Percentiles rank a stretch among this genome's conserved stretches.
Conservation (phyloP, 1,140 invertebrate genomes). For the Conus betulinus region DNA sequence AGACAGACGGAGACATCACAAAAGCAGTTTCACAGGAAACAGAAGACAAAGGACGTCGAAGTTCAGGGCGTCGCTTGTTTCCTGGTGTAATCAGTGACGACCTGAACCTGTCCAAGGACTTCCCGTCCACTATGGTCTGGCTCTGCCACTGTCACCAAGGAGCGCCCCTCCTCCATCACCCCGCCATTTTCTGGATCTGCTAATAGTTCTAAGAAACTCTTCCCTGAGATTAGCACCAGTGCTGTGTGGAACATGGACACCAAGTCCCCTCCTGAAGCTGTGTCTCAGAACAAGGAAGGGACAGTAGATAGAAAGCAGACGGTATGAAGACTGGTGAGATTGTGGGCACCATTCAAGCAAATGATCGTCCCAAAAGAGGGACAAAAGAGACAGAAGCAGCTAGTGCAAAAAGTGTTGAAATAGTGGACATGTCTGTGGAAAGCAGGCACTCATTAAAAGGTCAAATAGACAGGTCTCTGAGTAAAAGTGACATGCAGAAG, state of each 20-base stretch:
- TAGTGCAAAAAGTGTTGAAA: neutral
- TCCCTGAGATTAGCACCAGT: neutral
- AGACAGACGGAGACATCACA: neutral
- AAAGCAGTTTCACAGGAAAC: neutral
- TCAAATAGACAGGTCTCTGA: neutral
- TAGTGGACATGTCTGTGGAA: neutral
- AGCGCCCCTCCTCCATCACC: neutral
- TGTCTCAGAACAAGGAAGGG: neutral
- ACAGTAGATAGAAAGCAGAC: neutral
- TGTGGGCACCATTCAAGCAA: neutral
- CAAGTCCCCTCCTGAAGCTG: neutral
- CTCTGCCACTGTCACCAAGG: conserved; percentile 34
- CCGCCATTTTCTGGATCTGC: neutral
- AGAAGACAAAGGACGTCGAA: neutral
- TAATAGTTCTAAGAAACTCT: conserved; percentile 20
- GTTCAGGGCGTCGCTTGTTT: conserved; percentile 21
- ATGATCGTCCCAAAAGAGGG: neutral
- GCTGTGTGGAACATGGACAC: neutral
- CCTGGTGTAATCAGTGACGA: conserved; percentile 3
- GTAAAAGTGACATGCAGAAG: neutral
- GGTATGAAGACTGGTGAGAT: neutral
- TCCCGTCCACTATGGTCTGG: conserved; percentile 29
- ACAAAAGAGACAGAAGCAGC: neutral
- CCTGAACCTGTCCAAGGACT: neutral
- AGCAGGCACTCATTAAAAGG: neutral